Base-by-base conservation (phyloP, 2,888 invertebrate species). In the Pteria penguin region DNA sequence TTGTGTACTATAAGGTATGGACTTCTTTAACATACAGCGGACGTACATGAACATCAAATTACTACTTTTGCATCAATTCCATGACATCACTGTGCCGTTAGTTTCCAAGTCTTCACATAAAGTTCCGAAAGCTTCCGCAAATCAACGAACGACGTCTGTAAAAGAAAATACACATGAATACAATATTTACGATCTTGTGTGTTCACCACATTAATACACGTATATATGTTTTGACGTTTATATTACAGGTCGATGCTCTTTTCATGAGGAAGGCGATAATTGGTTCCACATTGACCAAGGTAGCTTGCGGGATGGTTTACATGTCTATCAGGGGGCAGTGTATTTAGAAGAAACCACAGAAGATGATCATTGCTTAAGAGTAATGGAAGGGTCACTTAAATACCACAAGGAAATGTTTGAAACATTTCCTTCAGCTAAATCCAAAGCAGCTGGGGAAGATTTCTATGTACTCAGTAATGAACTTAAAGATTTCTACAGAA, bases 221-320 rank as follows among this genome's bases (percentile, higher is more conserved):
- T 8, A 61, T 11, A 29, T 8, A 14, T 26, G 22, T 29, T 22
- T n/a, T n/a, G n/a, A n/a, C n/a, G n/a, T n/a, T n/a, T n/a, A n/a
- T n/a, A 27, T 63, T 45, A 3, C 29, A 75, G 75, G 75, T 5
- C 32, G 66, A 31, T 65, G 65, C 14, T 5, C 27, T 5, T 75
- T 45, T 32, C 24, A 62, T 33, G 54, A 70, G 45, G 63, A 32
- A 4, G 72, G 63, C 2, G 55, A 61, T 8, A 61, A 76, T 52
- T 85, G 83, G 83, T 76, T 87, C n/a, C 88, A 88, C 72, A 60
- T 83, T 22, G 88, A 88, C 65, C 88, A 88, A 57, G 80, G 80
- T 0, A 72, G 81, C 1, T 58, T 74, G 24, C 73, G 82, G 32
- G 29, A 69, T 11, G 88, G 86, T 18, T 81, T 86, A 2, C 88